Percentiles rank a stretch among this genome's conserved stretches.
phyloP scores from a whole-genome alignment of 2,888 invertebrate species.

The Nomada hirtipes region DNA sequence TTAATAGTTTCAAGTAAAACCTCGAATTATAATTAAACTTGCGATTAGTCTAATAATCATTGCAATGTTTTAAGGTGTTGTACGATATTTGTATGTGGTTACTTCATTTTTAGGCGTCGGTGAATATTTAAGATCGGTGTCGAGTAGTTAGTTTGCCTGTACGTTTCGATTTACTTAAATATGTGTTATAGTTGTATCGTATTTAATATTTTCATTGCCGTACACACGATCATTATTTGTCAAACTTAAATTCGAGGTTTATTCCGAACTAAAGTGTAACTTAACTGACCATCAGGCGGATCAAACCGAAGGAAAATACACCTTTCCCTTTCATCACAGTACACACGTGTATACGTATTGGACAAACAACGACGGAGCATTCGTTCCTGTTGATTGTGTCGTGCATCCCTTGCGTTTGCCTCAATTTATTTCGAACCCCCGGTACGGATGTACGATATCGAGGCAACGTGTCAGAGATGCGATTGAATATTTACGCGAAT shows the following conservation, averaged over 20 bases:
- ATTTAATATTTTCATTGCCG: slow-evolving; percentile 23
- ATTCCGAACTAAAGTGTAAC: background rate
- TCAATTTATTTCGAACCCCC: background rate
- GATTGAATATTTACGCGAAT: slow-evolving; percentile 41
- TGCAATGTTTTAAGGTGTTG: slow-evolving; percentile 12
- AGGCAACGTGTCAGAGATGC: slow-evolving; percentile 28
- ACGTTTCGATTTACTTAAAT: slow-evolving; percentile 17
- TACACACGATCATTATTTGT: slow-evolving; percentile 23
- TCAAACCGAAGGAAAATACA: background rate
- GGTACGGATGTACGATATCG: background rate
- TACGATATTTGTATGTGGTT: slow-evolving; percentile 4
- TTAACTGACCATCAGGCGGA: background rate
- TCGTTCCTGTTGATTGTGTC: slow-evolving; percentile 15
- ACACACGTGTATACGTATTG: slow-evolving; percentile 9
- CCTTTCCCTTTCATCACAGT: slow-evolving; percentile 2
- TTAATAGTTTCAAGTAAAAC: slow-evolving; percentile 10
- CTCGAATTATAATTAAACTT: slow-evolving; percentile 26
- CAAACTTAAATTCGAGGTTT: slow-evolving; percentile 28
- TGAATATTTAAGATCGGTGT: slow-evolving; percentile 7
- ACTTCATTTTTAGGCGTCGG: too few species aligned
- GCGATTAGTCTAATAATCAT: background rate
- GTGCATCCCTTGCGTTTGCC: slow-evolving; percentile 26
- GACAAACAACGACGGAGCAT: slow-evolving; percentile 19
- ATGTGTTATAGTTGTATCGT: slow-evolving; percentile 17
- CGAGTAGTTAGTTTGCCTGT: slow-evolving; percentile 21